Evolutionary conservation across 2,797 vertebrate species (phyloP), one percentile per base, ranked within the genome.

Genomic region (Lerista edwardsae): DNA sequence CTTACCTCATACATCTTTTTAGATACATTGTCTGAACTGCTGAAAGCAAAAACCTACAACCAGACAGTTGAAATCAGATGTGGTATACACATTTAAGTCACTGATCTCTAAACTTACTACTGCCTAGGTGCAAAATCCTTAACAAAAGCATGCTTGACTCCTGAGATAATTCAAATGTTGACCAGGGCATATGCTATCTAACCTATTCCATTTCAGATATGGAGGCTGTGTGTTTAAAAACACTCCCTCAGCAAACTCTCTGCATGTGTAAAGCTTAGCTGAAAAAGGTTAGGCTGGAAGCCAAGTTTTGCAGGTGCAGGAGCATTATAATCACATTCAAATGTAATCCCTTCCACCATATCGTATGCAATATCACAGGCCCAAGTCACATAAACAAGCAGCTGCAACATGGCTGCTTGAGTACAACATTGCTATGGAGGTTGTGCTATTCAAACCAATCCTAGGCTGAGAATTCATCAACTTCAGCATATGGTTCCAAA

Each of bases 51-150:
- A 27, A 4, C 27, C 2, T 59, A 68, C 74, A 71, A 57, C 55
- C 76, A 89, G 91, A 87, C 39, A 91, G 74, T 84, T 94, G 90
- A 94, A 91, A 91, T 92, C 84, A 78, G 57, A 87, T 90, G 79
- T 89, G 41, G 27, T n/a, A 15, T 6, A 19, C 10, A n/a, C 29
- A 61, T n/a, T n/a, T 21, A 61, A 59, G 39, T 9, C 83, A 93
- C 64, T 77, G 88, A 86, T 82, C 62, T 64, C 59, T 84, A 61
- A 69, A 11, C 68, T 44, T 69, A 25, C 36, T 78, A 71, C 75
- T 67, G 59, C 11, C 25, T 75, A 62, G 57, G 19, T 65, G 47
- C 6, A 31, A 41, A 69, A 76, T 68, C 31, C n/a, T 62, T 77
- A 19, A 59, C 76, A 83, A 47, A 57, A 25, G 47, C 10, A 11